Conservation (phyloP, 1,140 invertebrate species). For the Coelopa frigida region DNA sequence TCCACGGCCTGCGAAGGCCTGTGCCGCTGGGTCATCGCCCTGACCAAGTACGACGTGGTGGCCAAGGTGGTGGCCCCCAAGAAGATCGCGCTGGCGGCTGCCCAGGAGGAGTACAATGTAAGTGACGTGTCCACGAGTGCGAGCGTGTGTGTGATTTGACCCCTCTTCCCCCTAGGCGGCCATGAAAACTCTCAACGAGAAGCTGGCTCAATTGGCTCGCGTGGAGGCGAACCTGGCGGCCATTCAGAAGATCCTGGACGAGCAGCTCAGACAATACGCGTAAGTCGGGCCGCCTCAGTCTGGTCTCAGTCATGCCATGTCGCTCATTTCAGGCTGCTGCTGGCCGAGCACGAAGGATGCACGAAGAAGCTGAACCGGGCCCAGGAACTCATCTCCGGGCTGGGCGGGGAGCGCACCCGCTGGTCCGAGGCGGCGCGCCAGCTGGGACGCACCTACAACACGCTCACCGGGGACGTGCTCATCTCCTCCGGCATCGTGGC, state of each 20-base stretch:
- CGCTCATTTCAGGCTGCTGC: slow-evolving; percentile 60
- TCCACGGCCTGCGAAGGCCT: slow-evolving; percentile 74
- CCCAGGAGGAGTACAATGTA: slow-evolving; percentile 64
- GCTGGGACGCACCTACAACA: slow-evolving; percentile 62
- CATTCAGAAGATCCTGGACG: slow-evolving; percentile 61
- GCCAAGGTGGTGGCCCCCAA: slow-evolving; percentile 83
- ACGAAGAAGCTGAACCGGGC: slow-evolving; percentile 85
- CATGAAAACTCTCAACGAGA: slow-evolving; percentile 62
- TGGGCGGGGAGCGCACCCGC: slow-evolving; percentile 73
- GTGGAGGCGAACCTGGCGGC: slow-evolving; percentile 64
- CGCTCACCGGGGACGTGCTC: slow-evolving; percentile 71
- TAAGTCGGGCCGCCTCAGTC: too few relatives aligned
- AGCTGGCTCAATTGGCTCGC: slow-evolving; percentile 62
- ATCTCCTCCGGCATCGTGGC: slow-evolving; percentile 83
- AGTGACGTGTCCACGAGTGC: too few relatives aligned
- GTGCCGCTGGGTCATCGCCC: slow-evolving; percentile 86
- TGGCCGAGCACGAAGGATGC: slow-evolving; percentile 78
- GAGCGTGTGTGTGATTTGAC: too few relatives aligned
- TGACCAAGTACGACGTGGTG: slow-evolving; percentile 90
- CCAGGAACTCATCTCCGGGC: slow-evolving; percentile 81
- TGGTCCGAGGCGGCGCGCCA: slow-evolving; percentile 74
- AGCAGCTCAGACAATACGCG: slow-evolving; percentile 47
- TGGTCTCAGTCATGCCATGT: too few relatives aligned
- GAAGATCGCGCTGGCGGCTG: slow-evolving; percentile 67
- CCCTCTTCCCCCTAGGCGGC: too few relatives aligned